Base-by-base conservation (phyloP, 2,888 invertebrate species). In the Xestia ashworthii region DNA sequence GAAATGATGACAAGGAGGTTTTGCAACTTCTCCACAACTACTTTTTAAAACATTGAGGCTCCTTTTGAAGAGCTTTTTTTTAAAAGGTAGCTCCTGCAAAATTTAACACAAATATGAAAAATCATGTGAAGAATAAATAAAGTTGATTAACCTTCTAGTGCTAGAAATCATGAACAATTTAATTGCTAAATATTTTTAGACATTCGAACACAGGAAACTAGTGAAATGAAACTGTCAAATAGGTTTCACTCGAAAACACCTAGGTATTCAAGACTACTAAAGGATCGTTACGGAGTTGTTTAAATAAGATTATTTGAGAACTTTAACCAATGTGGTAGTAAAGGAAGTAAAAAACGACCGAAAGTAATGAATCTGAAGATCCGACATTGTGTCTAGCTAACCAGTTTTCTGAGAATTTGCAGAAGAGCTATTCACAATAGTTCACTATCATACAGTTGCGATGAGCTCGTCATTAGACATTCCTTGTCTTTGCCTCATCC, bases 141-240 rank as follows among this genome's bases (percentile, higher is more conserved):
- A 25, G n/a, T 53, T 60, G 41, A 48, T 44, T 60, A 71, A 69
- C 69, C 46, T 25, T 53, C 48, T 38, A 14, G 16, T 22, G n/a
- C 5, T 14, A 44, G 14, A 77, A 62, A 58, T 68, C 50, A 64
- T 16, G 55, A 62, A 71, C 9, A n/a, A 76, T 48, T 50, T 68
- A 6, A 64, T 68, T n/a, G 11, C 44, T 41, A 22, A 76, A 66
- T 32, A 22, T 32, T 3, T 65, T 69, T 44, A 75, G 75, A 19
- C n/a, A 65, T 64, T 32, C 55, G 41, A 74, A 65, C 12, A 38
- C 14, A 65, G 60, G 65, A 69, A 64, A 41, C 41, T 60, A 48
- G 53, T 82, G 53, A 77, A 82, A 48, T 38, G 58, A n/a, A 81
- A 68, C 50, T 32, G 41, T 69, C 8, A 62, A 41, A 32, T 53